phyloP scores from a whole-genome alignment of 2,797 vertebrate genomes.

The Pelodytes ibericus region DNA sequence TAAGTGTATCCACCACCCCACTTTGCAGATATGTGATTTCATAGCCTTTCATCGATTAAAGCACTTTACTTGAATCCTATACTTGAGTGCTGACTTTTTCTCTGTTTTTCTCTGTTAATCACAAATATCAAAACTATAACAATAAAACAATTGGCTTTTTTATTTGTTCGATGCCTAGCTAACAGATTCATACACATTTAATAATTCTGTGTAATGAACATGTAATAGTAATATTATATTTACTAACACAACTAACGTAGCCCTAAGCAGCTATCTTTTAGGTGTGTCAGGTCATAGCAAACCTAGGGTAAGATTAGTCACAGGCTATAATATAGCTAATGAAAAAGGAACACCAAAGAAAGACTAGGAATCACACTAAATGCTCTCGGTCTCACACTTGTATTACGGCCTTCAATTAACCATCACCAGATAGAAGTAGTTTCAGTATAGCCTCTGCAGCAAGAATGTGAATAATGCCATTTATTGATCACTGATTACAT shows the following conservation, averaged over 20 bases:
- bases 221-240: background rate
- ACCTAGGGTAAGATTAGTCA: slow-evolving; percentile 44
- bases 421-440: slow-evolving; percentile 6
- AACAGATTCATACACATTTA: too few species aligned
- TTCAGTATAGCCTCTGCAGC: slow-evolving; percentile 2
- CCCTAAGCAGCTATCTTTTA: slow-evolving; percentile 23
- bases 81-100: too few species aligned
- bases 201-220: too few species aligned
- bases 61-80: too few species aligned
- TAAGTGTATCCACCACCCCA: too few species aligned
- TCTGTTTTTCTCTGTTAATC: too few species aligned
- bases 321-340: slow-evolving; percentile 42
- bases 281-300: slow-evolving; percentile 25
- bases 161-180: too few species aligned
- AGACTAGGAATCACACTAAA: slow-evolving; percentile 37
- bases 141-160: too few species aligned
- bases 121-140: too few species aligned
- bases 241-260: slow-evolving; percentile 22
- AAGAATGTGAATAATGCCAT: slow-evolving; percentile 51
- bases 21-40: too few species aligned
- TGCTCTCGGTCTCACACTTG: slow-evolving; percentile 18
- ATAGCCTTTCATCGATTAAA: too few species aligned
- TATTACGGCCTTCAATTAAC: slow-evolving; percentile 6
- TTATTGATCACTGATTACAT: slow-evolving; percentile 51
- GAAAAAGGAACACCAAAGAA: slow-evolving; percentile 32